Base-by-base conservation (phyloP, 2,113 vertebrate genomes). In the Podarcis cretensis region DNA sequence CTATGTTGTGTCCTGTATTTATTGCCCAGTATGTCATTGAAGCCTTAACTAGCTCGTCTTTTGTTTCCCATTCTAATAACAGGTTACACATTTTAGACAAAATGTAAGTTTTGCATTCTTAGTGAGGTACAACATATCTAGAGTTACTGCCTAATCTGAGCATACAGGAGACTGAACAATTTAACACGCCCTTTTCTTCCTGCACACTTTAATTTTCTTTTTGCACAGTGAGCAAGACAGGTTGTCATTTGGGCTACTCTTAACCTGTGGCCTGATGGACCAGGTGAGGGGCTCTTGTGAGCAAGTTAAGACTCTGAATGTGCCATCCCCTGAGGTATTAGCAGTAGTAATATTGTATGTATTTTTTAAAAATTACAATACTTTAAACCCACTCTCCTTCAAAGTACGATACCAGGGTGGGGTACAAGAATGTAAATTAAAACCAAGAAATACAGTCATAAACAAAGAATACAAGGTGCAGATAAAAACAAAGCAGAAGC, bases 121-220 rank as follows among this genome's bases (percentile, higher is more conserved):
- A 0, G 16, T 90, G 74, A 57, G 54, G 8, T 74, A 35, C 35
- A 2, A 0, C 78, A 83, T 83, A 81, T 25, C 83, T 89, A 71
- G 6, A 71, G 48, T 27, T 12, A 86, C 14, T 23, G 43, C 18
- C 6, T 27, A 27, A 35, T 79, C 18, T 90, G 21, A 71, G 43
- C 54, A 2, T 69, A 65, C 9, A 86, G 71, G 66, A 89, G 5
- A 43, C 16, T 5, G 23, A n/a, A 16, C 1, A 43, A 27, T 65
- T 66, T 35, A 59, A 57, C 6, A 54, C 0, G 30, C 20, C 18
- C 21, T 71, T 18, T 84, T 12, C 20, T 1, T n/a, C 32, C 13
- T 66, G 40, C 83, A 75, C n/a, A 80, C 43, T 48, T 85, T 87
- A 48, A 63, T 69, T 40, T 75, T 66, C 78, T 37, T 83, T 88